A percentile compares a stretch with the other conserved stretches of the same genome.
phyloP scores from a whole-genome alignment of 2,888 invertebrate species.

The Minunthozetes semirufus region DNA sequence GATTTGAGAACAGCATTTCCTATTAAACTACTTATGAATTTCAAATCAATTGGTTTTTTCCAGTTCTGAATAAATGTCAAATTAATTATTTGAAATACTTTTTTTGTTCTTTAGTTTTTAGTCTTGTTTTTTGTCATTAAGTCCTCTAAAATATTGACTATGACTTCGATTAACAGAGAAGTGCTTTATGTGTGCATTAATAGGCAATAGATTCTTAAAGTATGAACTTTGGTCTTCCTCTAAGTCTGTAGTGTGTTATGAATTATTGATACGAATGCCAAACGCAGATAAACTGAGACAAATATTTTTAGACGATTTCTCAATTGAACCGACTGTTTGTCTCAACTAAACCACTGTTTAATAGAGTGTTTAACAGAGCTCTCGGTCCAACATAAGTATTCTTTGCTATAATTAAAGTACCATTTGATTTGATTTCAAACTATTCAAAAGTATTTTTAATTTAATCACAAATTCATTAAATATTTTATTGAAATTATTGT shows the following conservation, averaged over 20 bases:
- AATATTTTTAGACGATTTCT: conserved; percentile 1
- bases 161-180: neutral
- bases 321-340: neutral
- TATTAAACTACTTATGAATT: neutral
- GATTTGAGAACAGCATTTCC: neutral
- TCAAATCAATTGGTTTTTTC: neutral
- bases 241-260: neutral
- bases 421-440: neutral
- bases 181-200: neutral
- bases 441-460: neutral
- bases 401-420: neutral
- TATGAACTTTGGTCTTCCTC: neutral
- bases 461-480: neutral
- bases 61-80: neutral
- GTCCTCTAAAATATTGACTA: neutral
- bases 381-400: too few relatives aligned
- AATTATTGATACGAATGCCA: conserved; percentile 13
- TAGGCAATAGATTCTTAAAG: neutral
- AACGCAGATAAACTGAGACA: neutral
- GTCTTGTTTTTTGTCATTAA: neutral
- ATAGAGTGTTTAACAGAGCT: neutral
- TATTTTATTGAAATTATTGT: too few relatives aligned
- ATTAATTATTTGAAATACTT: neutral
- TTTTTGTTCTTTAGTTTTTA: too few relatives aligned
- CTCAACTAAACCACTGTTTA: neutral